phyloP scores from a whole-genome alignment of 2,113 vertebrate species.

The Dasyprocta punctata region DNA sequence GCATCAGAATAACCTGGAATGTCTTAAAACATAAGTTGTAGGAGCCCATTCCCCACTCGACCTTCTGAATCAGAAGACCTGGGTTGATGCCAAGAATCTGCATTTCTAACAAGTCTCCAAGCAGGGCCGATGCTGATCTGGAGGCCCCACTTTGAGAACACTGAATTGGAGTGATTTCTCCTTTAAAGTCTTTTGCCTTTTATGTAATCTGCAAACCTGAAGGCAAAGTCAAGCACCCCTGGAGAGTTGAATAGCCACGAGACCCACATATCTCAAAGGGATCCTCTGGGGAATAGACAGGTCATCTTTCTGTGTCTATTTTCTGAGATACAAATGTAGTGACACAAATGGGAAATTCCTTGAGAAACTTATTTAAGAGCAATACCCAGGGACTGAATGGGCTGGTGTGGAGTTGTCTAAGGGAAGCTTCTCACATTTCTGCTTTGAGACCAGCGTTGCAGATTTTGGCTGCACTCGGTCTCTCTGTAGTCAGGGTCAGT shows the following conservation, averaged over 20 bases:
- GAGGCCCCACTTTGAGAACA: not conserved
- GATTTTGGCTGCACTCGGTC: not conserved
- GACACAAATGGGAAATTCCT: not conserved
- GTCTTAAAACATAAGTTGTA: not conserved
- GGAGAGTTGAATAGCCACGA: not conserved
- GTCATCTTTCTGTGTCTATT: not conserved
- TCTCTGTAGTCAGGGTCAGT: not conserved
- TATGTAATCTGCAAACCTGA: accelerated
- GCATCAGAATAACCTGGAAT: not conserved
- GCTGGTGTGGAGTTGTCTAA: not conserved
- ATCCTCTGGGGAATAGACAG: not conserved
- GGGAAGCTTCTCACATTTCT: not conserved
- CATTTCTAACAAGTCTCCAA: not conserved
- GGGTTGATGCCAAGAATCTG: not conserved
- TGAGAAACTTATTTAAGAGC: not conserved
- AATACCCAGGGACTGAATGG: not conserved
- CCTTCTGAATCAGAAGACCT: not conserved
- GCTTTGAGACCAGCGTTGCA: not conserved
- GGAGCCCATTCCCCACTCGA: not conserved
- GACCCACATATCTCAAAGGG: not conserved
- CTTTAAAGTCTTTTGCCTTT: not conserved
- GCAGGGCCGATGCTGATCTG: not conserved
- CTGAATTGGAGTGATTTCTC: not conserved
- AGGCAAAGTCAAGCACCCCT: not conserved
- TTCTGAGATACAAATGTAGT: not conserved